Percentiles rank a stretch among this genome's conserved stretches.
Conservation (phyloP, 2,888 invertebrate species). For the Caenorhabditis virilis region DNA sequence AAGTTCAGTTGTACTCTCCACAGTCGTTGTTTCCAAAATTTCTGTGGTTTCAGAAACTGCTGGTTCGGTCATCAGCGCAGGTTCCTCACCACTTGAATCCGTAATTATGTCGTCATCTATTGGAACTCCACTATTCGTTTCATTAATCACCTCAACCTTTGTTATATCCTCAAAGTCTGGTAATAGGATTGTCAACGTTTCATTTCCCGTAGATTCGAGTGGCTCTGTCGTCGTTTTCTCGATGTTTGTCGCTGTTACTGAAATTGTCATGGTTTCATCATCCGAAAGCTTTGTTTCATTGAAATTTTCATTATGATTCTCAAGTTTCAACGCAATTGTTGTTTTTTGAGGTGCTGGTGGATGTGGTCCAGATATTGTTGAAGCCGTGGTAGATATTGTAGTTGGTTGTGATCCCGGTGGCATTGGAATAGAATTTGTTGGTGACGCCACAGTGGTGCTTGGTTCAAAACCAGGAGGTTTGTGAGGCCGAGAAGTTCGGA, state of each 20-base stretch:
- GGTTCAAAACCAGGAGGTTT: constrained; percentile 18
- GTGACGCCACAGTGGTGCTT: constrained; percentile 14
- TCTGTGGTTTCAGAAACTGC: constrained; percentile 1
- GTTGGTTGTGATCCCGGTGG: constrained; percentile 19
- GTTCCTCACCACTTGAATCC: too few species aligned
- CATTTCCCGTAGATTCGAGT: constrained; percentile 12
- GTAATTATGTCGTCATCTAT: constrained; percentile 4
- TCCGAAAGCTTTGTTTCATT: not conserved
- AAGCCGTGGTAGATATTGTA: not conserved
- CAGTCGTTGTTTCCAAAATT: constrained; percentile 4
- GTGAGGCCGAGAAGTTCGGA: constrained; percentile 38
- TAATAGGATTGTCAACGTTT: constrained; percentile 23
- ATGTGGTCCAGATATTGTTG: constrained; percentile 13
- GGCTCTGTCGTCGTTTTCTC: not conserved
- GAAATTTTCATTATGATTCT: not conserved
- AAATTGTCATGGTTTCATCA: constrained; percentile 23
- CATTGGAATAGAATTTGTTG: constrained; percentile 29
- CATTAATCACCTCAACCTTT: constrained; percentile 18
- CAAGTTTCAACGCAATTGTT: not conserved
- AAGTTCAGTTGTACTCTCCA: constrained; percentile 6
- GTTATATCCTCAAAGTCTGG: constrained; percentile 38
- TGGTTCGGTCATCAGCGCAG: constrained; percentile 3
- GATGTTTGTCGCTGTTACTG: constrained; percentile 21
- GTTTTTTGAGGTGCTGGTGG: constrained; percentile 17
- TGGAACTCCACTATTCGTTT: constrained; percentile 3